These are phyloP conservation scores for Luehdorfia chinensis DNA, from an alignment of 1,140 invertebrate genomes.

Conservation along the genomic window DNA sequence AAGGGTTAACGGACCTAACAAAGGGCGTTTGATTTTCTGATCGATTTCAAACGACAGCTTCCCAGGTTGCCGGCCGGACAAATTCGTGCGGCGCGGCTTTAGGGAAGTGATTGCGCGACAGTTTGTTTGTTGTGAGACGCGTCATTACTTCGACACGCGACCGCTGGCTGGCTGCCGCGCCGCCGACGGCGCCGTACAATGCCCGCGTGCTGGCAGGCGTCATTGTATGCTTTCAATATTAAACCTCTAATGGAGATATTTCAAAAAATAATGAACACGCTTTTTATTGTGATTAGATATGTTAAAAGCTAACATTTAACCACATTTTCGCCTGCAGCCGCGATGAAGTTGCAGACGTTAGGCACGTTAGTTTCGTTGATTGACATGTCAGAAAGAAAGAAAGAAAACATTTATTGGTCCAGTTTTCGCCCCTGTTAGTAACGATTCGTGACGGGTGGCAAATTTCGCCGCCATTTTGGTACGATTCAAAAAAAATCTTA, in stretches of 20 bases:
- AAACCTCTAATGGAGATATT: not conserved
- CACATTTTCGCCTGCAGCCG: too few species aligned
- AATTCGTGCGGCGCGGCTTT: not conserved
- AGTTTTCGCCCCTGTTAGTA: too few species aligned
- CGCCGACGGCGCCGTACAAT: conserved; percentile 13
- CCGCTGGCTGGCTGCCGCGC: conserved; percentile 14
- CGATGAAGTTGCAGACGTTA: too few species aligned
- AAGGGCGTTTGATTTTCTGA: not conserved
- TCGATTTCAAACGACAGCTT: not conserved
- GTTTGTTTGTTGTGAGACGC: conserved; percentile 23
- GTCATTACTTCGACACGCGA: conserved; percentile 40
- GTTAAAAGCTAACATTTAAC: too few species aligned
- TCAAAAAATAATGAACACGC: too few species aligned
- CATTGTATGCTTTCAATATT: not conserved
- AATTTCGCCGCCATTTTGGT: too few species aligned
- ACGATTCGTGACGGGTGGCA: too few species aligned
- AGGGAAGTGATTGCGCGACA: conserved; percentile 10
- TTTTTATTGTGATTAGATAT: too few species aligned
- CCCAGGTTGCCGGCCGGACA: not conserved
- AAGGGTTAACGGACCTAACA: conserved; percentile 1
- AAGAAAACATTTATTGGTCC: too few species aligned
- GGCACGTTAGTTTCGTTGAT: too few species aligned
- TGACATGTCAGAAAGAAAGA: too few species aligned
- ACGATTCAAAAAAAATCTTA: too few species aligned
- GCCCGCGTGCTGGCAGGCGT: not conserved